A percentile compares a stretch with the other conserved stretches of the same genome.
These are phyloP conservation scores for Cyrtodaria siliqua DNA, from an alignment of 2,888 invertebrate species.

Conservation along the genomic window DNA sequence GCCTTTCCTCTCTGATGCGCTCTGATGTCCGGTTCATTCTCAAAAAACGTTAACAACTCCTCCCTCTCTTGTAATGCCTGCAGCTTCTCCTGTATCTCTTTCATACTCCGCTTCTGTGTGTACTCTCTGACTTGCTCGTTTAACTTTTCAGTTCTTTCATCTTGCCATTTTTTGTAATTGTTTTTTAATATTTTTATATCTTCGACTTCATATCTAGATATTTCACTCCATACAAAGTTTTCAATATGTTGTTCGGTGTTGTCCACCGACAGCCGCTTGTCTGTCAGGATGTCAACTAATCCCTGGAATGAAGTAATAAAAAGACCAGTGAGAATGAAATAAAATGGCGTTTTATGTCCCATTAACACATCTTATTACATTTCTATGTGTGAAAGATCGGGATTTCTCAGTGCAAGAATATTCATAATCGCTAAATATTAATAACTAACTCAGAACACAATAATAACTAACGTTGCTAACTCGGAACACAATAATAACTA, in stretches of 20 bases:
- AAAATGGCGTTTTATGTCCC: too few species aligned
- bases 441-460: too few species aligned
- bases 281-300: constrained; percentile 5
- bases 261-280: constrained; percentile 26
- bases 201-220: constrained; percentile 58
- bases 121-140: constrained; percentile 63
- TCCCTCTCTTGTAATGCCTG: constrained; percentile 77
- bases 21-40: constrained; percentile 69
- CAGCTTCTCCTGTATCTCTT: constrained; percentile 72
- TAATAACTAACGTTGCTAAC: too few species aligned
- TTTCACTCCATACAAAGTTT: constrained; percentile 48
- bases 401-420: too few species aligned
- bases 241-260: constrained; percentile 55
- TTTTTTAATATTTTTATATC: constrained; percentile 59
- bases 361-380: too few species aligned
- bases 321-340: too few species aligned
- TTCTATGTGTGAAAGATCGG: too few species aligned
- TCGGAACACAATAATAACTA: too few species aligned
- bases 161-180: constrained; percentile 61
- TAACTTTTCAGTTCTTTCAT: constrained; percentile 53
- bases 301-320: neutral
- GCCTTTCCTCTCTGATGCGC: neutral
- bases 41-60: constrained; percentile 79
- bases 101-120: constrained; percentile 51
- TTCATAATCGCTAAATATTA: too few species aligned